phyloP scores from a whole-genome alignment of 2,113 vertebrate genomes.

The Alaudala cheleensis region DNA sequence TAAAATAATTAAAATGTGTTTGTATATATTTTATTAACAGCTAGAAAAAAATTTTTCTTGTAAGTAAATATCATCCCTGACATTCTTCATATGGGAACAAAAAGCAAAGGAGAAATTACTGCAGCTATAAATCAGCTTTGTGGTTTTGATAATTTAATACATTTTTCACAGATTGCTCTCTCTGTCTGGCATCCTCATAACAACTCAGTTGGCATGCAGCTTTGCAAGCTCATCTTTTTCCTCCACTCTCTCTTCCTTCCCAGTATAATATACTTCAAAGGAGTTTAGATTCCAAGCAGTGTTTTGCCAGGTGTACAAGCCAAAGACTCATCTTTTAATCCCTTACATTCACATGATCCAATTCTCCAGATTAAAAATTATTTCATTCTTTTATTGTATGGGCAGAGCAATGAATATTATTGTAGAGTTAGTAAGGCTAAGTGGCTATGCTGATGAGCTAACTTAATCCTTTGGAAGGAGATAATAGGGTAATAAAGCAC shows the following conservation, averaged over 20 bases:
- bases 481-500: slow-evolving; percentile 46
- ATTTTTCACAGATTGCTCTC: slow-evolving; percentile 59
- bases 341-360: neutral
- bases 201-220: slow-evolving; percentile 55
- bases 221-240: slow-evolving; percentile 51
- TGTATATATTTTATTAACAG: neutral
- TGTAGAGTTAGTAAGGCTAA: slow-evolving; percentile 27
- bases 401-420: neutral
- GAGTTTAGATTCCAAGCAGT: slow-evolving; percentile 33
- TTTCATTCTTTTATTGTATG: slow-evolving; percentile 31
- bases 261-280: slow-evolving; percentile 58
- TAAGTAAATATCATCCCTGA: neutral
- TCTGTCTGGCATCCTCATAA: slow-evolving; percentile 28
- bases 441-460: slow-evolving; percentile 31
- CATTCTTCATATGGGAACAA: slow-evolving; percentile 42
- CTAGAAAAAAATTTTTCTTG: neutral
- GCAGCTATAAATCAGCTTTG: slow-evolving; percentile 62
- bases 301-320: slow-evolving; percentile 56
- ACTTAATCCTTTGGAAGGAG: slow-evolving; percentile 13
- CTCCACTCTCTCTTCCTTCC: neutral
- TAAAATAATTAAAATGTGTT: neutral
- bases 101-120: slow-evolving; percentile 19
- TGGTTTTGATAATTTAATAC: slow-evolving; percentile 63
- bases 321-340: slow-evolving; percentile 57
- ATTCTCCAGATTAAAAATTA: slow-evolving; percentile 58